A percentile compares a stretch with the other conserved stretches of the same genome.
These are phyloP conservation scores for Adelphocoris suturalis DNA, from an alignment of 2,888 invertebrate species.

Conservation along the genomic window DNA sequence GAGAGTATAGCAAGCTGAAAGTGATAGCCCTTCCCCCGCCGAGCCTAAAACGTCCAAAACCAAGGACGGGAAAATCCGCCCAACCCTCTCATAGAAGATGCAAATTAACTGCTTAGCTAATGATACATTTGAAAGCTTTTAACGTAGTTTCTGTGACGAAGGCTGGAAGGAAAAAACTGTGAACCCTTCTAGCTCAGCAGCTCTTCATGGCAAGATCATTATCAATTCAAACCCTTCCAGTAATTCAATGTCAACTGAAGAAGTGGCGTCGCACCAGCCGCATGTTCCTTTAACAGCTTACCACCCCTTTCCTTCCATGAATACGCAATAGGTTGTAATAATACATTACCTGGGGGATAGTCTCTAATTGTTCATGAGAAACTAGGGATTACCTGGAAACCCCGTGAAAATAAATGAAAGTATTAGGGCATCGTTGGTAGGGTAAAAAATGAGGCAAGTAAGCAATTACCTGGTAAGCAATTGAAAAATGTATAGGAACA, in stretches of 20 bases:
- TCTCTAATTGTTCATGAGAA: neutral
- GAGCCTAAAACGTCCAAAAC: neutral
- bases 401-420: neutral
- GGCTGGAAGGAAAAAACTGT: neutral
- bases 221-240: slow-evolving; percentile 57
- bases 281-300: neutral
- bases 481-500: too few species aligned
- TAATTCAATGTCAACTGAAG: slow-evolving; percentile 59
- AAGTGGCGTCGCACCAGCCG: neutral
- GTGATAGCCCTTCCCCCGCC: neutral
- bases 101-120: slow-evolving; percentile 70
- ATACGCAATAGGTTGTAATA: slow-evolving; percentile 42
- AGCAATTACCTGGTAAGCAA: too few species aligned
- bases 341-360: slow-evolving; percentile 41
- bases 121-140: slow-evolving; percentile 71
- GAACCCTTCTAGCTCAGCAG: neutral
- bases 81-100: slow-evolving; percentile 67
- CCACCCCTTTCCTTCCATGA: slow-evolving; percentile 35
- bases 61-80: slow-evolving; percentile 16
- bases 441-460: too few species aligned
- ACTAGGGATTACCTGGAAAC: neutral
- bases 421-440: too few species aligned
- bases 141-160: slow-evolving; percentile 50
- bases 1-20: slow-evolving; percentile 6
- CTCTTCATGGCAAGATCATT: slow-evolving; percentile 41